Evolutionary conservation across 2,797 vertebrate species (phyloP), one percentile per base, ranked within the genome.

Genomic region (Dryobates pubescens): DNA sequence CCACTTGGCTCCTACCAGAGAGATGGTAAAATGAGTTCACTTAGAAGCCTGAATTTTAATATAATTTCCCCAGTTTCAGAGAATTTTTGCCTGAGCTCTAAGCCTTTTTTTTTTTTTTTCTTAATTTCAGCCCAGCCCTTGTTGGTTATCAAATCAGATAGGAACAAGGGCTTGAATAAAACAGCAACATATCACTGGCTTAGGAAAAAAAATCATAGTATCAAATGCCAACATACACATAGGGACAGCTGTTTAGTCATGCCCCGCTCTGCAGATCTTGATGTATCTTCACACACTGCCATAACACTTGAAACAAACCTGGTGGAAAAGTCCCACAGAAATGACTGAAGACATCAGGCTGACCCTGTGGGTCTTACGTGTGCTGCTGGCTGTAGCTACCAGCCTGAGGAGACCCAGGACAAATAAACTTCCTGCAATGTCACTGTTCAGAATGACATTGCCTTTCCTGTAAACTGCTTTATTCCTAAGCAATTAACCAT

Each of bases 331-430:
- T 71, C 7, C 6, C 41, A 10, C 26, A 49, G 49, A 32, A 74
- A 32, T 41, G 15, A 1, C 4, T 6, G 26, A 8, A 7, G 30
- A 78, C 7, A 17, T 36, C 59, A 51, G 41, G 17, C 17, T 64
- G 75, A 61, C 2, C 0, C 0, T 2, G 1, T 17, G 18, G 76
- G 34, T 15, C 36, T 32, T 24, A n/a, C 6, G 1, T 17, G 8
- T 82, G 36, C 54, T 82, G 11, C 56, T 62, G 27, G 27, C 0
- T n/a, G 16, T 5, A 57, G 34, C 23, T 23, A 47, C 17, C 14
- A 69, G 22, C 24, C 20, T 68, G 47, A 65, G 29, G 18, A 80
- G 23, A 63, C 26, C n/a, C 49, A 61, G 17, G 23, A 47, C 26
- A 78, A 91, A 4, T 7, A 72, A 69, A 47, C 16, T 51, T 82